Percentiles rank a stretch among this genome's conserved stretches.
Conservation (phyloP, 1,140 invertebrate genomes). For the Steinernema feltiae region DNA sequence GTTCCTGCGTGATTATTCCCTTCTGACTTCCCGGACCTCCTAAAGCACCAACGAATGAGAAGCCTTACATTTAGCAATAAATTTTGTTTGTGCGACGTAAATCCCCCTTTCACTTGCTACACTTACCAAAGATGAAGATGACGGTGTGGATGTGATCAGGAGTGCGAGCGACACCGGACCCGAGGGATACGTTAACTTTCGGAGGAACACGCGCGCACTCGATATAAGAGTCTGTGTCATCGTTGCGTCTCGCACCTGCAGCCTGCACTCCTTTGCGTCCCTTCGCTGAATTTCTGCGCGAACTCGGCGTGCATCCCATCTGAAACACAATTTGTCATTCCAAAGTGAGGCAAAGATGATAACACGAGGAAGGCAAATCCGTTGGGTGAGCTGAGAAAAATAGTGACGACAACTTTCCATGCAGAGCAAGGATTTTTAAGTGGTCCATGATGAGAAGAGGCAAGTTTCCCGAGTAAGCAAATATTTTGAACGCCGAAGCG, state of each 20-base stretch:
- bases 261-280: not conserved
- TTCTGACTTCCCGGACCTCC: constrained; percentile 50
- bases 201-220: not conserved
- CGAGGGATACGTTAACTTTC: not conserved
- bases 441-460: too few species aligned
- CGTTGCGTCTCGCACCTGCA: not conserved
- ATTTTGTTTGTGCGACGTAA: not conserved
- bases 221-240: not conserved
- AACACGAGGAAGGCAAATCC: not conserved
- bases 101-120: not conserved
- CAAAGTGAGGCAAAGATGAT: not conserved
- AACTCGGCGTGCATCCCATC: constrained; percentile 11
- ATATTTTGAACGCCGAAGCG: too few species aligned
- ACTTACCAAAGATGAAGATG: constrained; percentile 9
- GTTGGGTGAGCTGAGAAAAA: too few species aligned
- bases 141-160: constrained; percentile 9
- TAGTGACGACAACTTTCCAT: too few species aligned
- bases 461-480: too few species aligned
- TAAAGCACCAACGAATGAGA: constrained; percentile 23
- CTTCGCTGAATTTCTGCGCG: not conserved
- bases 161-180: not conserved
- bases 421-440: too few species aligned
- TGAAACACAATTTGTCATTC: constrained; percentile 5
- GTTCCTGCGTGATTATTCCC: constrained; percentile 50
- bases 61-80: not conserved